phyloP scores from a whole-genome alignment of 2,888 invertebrate species.

The Steinernema carpocapsae region DNA sequence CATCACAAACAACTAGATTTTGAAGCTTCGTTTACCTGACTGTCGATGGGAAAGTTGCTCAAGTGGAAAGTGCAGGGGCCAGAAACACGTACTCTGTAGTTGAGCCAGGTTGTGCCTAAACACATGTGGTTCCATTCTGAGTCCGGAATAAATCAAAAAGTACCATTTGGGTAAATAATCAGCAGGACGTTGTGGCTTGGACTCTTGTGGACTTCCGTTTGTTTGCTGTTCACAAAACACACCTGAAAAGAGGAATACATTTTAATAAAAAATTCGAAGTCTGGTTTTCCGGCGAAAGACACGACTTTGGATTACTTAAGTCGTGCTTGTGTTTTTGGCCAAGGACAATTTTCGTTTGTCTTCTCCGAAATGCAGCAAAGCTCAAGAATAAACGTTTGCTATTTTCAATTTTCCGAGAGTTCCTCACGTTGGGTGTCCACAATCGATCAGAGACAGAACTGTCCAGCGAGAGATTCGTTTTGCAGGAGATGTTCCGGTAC shows the following conservation, averaged over 20 bases:
- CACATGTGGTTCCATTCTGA: background rate
- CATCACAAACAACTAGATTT: too few relatives aligned
- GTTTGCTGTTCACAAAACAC: constrained; percentile 67
- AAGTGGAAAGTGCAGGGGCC: constrained; percentile 65
- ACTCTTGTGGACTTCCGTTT: constrained; percentile 64
- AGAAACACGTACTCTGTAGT: constrained; percentile 66
- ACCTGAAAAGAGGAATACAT: constrained; percentile 24
- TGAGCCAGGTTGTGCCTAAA: constrained; percentile 67
- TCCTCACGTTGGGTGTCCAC: constrained; percentile 67
- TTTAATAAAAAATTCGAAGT: constrained; percentile 36
- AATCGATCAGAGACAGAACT: constrained; percentile 63
- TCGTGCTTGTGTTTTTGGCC: too few relatives aligned
- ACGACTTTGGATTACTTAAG: too few relatives aligned
- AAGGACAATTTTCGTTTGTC: too few relatives aligned
- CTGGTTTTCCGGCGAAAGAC: constrained; percentile 30
- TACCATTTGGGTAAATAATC: constrained; percentile 68
- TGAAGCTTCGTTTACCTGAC: constrained; percentile 40
- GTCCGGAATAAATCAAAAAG: background rate
- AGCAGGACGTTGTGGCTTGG: constrained; percentile 66
- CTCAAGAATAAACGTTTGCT: too few relatives aligned
- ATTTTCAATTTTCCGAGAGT: too few relatives aligned
- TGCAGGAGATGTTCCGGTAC: constrained; percentile 65
- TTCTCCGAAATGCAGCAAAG: too few relatives aligned
- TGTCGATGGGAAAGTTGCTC: constrained; percentile 64
- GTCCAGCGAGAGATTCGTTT: constrained; percentile 66